Percentiles rank a stretch among this genome's conserved stretches.
These are phyloP conservation scores for Antitype chi DNA, from an alignment of 2,888 invertebrate genomes.

Conservation along the genomic window DNA sequence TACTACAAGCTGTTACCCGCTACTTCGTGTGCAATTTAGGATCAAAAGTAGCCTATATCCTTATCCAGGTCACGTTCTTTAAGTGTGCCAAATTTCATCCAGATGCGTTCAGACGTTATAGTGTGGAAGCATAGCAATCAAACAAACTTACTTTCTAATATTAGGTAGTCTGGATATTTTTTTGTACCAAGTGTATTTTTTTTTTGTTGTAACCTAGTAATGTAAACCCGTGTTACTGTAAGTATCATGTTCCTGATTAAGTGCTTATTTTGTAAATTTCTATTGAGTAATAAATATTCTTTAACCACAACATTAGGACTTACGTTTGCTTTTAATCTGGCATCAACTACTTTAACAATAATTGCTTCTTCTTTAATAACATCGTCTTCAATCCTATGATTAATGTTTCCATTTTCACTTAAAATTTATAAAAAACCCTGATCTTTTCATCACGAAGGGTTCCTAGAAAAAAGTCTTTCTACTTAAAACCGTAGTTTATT, in stretches of 20 bases:
- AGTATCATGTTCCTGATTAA: not conserved
- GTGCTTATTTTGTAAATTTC: not conserved
- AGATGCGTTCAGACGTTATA: too few species aligned
- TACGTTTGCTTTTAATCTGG: not conserved
- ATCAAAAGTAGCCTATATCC: too few species aligned
- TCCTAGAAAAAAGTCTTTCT: not conserved
- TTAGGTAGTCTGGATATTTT: too few species aligned
- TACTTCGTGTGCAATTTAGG: too few species aligned
- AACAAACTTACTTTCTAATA: too few species aligned
- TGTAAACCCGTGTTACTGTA: not conserved
- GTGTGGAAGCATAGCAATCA: too few species aligned
- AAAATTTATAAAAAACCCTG: not conserved
- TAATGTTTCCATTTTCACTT: not conserved
- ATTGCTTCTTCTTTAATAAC: not conserved
- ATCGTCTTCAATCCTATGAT: not conserved
- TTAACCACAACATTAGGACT: too few species aligned
- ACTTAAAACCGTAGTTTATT: not conserved
- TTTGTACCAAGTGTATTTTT: not conserved
- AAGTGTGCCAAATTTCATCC: too few species aligned
- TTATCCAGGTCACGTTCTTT: too few species aligned
- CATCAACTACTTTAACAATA: not conserved
- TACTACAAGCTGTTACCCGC: too few species aligned
- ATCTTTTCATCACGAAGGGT: not conserved
- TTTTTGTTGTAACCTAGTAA: not conserved
- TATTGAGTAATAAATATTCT: not conserved